A percentile compares a stretch with the other conserved stretches of the same genome.
phyloP scores from a whole-genome alignment of 2,797 vertebrate species.

The Cirrhinus molitorella region DNA sequence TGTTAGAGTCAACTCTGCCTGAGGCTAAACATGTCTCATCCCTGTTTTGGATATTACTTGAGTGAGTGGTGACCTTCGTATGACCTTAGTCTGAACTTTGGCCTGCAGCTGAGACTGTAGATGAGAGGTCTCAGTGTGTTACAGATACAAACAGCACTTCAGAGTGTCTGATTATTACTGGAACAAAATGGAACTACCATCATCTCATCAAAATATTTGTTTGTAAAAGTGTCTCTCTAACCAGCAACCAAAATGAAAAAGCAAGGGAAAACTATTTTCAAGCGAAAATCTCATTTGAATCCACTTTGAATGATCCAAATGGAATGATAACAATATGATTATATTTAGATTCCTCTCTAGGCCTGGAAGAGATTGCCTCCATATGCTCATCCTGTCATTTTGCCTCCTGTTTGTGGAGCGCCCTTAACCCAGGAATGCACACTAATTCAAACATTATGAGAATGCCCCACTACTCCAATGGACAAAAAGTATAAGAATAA shows the following conservation, averaged over 20 bases:
- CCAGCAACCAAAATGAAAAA: slow-evolving; percentile 7
- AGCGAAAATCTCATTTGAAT: slow-evolving; percentile 8
- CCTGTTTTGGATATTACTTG: slow-evolving; percentile 77
- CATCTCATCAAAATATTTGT: slow-evolving; percentile 23
- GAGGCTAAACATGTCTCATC: slow-evolving; percentile 79
- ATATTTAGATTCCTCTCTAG: slow-evolving; percentile 29
- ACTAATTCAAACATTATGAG: slow-evolving; percentile 43
- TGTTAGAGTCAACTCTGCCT: slow-evolving; percentile 87
- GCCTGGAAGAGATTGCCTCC: slow-evolving; percentile 50
- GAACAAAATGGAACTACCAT: neutral
- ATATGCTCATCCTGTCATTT: slow-evolving; percentile 42
- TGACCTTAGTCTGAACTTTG: slow-evolving; percentile 82
- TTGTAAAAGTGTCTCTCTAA: slow-evolving; percentile 3
- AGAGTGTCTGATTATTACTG: neutral
- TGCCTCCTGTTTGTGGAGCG: slow-evolving; percentile 18
- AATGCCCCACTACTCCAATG: slow-evolving; percentile 22
- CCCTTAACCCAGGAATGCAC: slow-evolving; percentile 35
- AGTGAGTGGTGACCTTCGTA: slow-evolving; percentile 85
- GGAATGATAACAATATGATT: slow-evolving; percentile 46
- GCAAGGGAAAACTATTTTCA: neutral
- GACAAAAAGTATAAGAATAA: slow-evolving; percentile 54
- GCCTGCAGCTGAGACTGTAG: slow-evolving; percentile 33
- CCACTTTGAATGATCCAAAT: slow-evolving; percentile 24
- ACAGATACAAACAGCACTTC: slow-evolving; percentile 23
- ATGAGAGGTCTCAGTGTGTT: slow-evolving; percentile 34